These are phyloP conservation scores for Zaprionus gabonicus DNA, from an alignment of 1,140 invertebrate genomes.

Conservation along the genomic window DNA sequence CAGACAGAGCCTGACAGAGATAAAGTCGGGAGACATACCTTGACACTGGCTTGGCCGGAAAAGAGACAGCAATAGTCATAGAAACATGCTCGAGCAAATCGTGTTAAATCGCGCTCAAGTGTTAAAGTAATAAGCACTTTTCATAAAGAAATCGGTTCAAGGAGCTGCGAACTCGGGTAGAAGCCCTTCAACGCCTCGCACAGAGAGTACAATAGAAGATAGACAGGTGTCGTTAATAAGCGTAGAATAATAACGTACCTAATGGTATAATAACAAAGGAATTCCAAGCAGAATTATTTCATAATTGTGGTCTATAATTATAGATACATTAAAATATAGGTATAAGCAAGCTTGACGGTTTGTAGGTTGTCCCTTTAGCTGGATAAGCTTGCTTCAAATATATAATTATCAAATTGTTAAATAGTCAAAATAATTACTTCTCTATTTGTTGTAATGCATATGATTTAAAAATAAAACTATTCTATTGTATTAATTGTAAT, in stretches of 20 bases:
- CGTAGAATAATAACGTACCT: background rate
- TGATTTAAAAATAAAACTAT: no score
- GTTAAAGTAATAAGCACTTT: constrained; percentile 83
- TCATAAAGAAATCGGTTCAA: constrained; percentile 79
- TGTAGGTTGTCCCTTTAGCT: no score
- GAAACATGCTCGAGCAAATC: constrained; percentile 80
- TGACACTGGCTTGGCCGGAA: constrained; percentile 52
- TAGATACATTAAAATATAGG: background rate
- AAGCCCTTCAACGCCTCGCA: background rate
- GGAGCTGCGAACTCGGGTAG: background rate
- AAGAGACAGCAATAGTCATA: constrained; percentile 55
- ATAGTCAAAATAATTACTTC: no score
- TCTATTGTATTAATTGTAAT: no score
- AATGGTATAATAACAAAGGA: constrained; percentile 1
- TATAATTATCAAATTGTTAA: no score
- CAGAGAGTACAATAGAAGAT: background rate
- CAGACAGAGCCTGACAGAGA: constrained; percentile 29
- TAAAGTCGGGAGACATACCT: constrained; percentile 47
- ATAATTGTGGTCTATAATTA: background rate
- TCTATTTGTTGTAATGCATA: no score
- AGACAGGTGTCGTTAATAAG: background rate
- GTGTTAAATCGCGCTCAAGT: constrained; percentile 82
- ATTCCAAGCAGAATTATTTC: background rate
- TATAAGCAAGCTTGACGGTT: no score
- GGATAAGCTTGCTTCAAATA: no score